phyloP scores from a whole-genome alignment of 1,140 invertebrate genomes.

The Polypedilum pembai region DNA sequence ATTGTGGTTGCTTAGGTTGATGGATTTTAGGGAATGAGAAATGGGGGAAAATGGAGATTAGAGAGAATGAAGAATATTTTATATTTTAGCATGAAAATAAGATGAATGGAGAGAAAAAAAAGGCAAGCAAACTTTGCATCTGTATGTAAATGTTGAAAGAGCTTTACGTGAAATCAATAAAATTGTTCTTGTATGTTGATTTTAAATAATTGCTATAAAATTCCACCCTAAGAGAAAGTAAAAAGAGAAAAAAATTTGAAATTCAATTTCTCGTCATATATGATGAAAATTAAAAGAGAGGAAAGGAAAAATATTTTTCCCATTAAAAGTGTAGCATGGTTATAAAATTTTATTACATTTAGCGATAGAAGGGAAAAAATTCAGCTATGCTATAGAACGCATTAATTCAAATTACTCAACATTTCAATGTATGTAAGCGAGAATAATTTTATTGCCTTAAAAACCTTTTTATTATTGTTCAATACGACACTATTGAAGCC shows the following conservation, averaged over 20 bases:
- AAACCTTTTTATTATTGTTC: no score
- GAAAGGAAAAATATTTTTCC: no score
- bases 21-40: constrained; percentile 16
- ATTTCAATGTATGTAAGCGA: no score
- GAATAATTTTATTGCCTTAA: no score
- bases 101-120: no score
- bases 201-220: constrained; percentile 24
- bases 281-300: constrained; percentile 5
- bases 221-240: background rate
- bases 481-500: no score
- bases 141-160: no score
- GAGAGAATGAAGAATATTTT: background rate
- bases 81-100: background rate
- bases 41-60: background rate
- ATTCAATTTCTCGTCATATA: background rate
- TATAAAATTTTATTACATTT: constrained; percentile 25
- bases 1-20: constrained; percentile 16
- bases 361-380: background rate
- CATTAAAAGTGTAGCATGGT: background rate
- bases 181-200: constrained; percentile 3
- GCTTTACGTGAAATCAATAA: background rate
- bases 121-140: no score
- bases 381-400: no score
- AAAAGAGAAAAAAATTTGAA: constrained; percentile 19
- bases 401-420: no score